Evolutionary conservation across 2,113 vertebrate species (phyloP).

Genomic region (Esox niger): DNA sequence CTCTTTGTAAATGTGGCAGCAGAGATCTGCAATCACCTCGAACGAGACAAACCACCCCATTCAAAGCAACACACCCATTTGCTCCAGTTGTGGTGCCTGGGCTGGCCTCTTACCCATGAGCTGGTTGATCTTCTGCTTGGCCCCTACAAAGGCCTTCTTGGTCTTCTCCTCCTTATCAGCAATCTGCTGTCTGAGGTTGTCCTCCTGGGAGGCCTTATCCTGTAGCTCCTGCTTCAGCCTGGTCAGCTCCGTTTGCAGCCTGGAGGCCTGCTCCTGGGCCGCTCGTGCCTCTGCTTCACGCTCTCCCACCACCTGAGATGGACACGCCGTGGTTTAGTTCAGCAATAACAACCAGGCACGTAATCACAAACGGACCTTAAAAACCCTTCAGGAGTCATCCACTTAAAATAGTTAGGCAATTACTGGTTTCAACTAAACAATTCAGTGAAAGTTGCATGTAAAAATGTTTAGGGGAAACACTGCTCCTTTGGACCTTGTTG

Average conservation of each 20-base stretch:
- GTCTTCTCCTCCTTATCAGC: conserved; percentile 94
- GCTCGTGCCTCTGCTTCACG: conserved; percentile 81
- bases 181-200: conserved; percentile 86
- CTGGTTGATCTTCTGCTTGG: conserved; percentile 90
- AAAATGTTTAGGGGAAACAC: not conserved
- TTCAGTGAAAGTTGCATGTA: too few species aligned
- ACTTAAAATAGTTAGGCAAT: too few species aligned
- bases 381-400: too few species aligned
- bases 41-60: not conserved
- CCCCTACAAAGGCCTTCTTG: conserved; percentile 84
- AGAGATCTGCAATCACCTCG: too few species aligned
- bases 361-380: too few species aligned
- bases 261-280: conserved; percentile 82
- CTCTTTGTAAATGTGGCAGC: too few species aligned
- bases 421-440: too few species aligned
- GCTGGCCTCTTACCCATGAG: conserved; percentile 71
- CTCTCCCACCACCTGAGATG: conserved; percentile 78
- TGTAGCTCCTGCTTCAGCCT: conserved; percentile 88
- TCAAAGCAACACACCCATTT: not conserved
- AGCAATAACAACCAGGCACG: not conserved
- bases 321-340: not conserved
- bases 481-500: conserved; percentile 78
- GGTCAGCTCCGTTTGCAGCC: conserved; percentile 81
- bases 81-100: not conserved
- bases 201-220: conserved; percentile 84